Base-by-base conservation (phyloP, 2,888 invertebrate genomes). In the Polylopha cassiicola region DNA sequence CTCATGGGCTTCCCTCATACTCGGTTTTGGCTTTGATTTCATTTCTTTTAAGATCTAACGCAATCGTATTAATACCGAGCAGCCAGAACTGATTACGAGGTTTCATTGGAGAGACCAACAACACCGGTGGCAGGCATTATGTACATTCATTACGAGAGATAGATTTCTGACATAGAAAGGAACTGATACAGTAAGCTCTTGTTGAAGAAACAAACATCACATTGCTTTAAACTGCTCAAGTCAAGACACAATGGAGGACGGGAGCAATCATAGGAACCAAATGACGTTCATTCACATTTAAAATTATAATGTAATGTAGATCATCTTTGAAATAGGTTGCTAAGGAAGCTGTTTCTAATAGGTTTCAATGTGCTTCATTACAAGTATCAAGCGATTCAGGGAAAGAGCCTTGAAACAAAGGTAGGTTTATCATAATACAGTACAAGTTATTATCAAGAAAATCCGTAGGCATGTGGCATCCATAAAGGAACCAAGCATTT, bases 291-390 rank as follows among this genome's bases (percentile, higher is more conserved):
- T 39, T 39, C 39, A 29, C 39, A 37, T 13, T 42, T 30, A 30
- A 58, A 47, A 51, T 47, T 52, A 51, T 66, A 66, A 64, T 65
- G 52, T 58, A 51, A 47, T 55, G 53, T 55, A 47, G 58, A 54
- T 62, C 44, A 54, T 46, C 45, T 61, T 43, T 38, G 66, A 73
- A 70, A 62, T 53, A 72, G n/a, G n/a, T n/a, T n/a, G 71, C 53
- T 43, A 70, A 73, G 75, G 61, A 80, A 81, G 81, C 79, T 65
- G 66, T 64, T 50, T 73, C 79, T 80, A 79, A 71, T 52, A 66
- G 66, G 56, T 64, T 59, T 60, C 61, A 59, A 50, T 64, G 65
- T 75, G 72, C 75, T 77, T 61, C 62, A 71, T 65, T 58, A 68
- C 58, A 73, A 75, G 76, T 60, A 75, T 61, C 69, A 80, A 81